phyloP scores from a whole-genome alignment of 2,888 invertebrate species.

The Lasioglossum vierecki region DNA sequence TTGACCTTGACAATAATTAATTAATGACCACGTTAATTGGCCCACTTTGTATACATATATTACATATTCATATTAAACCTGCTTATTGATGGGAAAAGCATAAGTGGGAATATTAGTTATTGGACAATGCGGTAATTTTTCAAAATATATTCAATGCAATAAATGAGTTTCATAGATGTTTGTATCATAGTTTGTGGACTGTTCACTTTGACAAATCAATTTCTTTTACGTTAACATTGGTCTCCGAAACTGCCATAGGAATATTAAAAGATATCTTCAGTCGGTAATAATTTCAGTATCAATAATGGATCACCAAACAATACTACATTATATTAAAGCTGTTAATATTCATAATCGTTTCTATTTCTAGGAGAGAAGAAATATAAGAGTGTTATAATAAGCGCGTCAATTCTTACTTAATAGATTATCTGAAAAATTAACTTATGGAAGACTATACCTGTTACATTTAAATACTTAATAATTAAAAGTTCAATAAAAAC shows the following conservation, averaged over 20 bases:
- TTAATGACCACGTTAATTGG: neutral
- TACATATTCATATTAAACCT: neutral
- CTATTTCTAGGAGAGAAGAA: constrained; percentile 26
- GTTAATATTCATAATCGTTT: constrained; percentile 42
- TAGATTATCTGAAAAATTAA: constrained; percentile 75
- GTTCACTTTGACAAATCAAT: neutral
- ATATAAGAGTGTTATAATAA: constrained; percentile 26
- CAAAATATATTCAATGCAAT: neutral
- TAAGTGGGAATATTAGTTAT: neutral
- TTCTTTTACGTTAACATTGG: neutral
- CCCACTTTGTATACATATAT: neutral
- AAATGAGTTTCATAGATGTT: neutral
- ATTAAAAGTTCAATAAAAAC: constrained; percentile 2
- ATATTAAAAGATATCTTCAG: constrained; percentile 62
- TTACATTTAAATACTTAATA: constrained; percentile 23
- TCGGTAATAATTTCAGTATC: constrained; percentile 60
- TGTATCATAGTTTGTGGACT: neutral
- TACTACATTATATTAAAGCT: constrained; percentile 67
- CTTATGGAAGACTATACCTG: constrained; percentile 61
- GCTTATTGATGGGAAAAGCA: neutral
- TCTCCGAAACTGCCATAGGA: neutral
- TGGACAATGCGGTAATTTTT: neutral
- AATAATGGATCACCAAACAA: constrained; percentile 80
- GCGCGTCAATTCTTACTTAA: constrained; percentile 79
- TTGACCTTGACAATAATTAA: neutral